Conservation (phyloP, 2,888 invertebrate genomes). For the Napeogenes inachia region DNA sequence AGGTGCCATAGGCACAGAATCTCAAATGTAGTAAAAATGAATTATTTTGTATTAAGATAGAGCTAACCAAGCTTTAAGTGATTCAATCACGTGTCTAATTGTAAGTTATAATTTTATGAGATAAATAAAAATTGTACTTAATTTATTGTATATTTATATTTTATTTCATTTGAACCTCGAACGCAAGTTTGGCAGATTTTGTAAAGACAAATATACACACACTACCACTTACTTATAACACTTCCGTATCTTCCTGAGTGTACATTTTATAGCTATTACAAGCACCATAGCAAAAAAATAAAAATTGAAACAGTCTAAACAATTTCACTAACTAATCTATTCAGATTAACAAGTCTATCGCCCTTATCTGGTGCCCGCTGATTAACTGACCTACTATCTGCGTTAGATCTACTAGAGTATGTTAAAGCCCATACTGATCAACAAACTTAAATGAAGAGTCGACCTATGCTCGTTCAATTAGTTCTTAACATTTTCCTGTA, state of each 20-base stretch:
- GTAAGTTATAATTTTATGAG: slow-evolving; percentile 37
- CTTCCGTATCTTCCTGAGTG: too few relatives aligned
- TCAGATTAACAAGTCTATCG: too few relatives aligned
- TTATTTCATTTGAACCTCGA: slow-evolving; percentile 28
- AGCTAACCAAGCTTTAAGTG: slow-evolving; percentile 67
- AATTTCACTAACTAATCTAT: too few relatives aligned
- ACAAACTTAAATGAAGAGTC: not conserved
- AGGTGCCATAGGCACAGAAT: slow-evolving; percentile 72
- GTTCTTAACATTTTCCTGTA: slow-evolving; percentile 1
- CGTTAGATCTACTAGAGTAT: too few relatives aligned
- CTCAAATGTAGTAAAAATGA: slow-evolving; percentile 48
- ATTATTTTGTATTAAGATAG: slow-evolving; percentile 41
- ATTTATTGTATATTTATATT: slow-evolving; percentile 40
- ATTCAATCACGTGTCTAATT: slow-evolving; percentile 53
- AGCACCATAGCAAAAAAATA: too few relatives aligned
- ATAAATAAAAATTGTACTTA: slow-evolving; percentile 48
- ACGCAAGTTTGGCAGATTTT: too few relatives aligned
- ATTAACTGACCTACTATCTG: too few relatives aligned
- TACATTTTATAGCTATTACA: too few relatives aligned
- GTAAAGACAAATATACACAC: too few relatives aligned
- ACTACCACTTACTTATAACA: too few relatives aligned
- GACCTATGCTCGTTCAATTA: not conserved
- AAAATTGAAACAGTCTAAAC: too few relatives aligned
- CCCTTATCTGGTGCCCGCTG: too few relatives aligned
- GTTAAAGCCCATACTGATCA: not conserved